These are phyloP conservation scores for Rotaria sp. DNA, from an alignment of 2,888 invertebrate genomes.

Conservation along the genomic window DNA sequence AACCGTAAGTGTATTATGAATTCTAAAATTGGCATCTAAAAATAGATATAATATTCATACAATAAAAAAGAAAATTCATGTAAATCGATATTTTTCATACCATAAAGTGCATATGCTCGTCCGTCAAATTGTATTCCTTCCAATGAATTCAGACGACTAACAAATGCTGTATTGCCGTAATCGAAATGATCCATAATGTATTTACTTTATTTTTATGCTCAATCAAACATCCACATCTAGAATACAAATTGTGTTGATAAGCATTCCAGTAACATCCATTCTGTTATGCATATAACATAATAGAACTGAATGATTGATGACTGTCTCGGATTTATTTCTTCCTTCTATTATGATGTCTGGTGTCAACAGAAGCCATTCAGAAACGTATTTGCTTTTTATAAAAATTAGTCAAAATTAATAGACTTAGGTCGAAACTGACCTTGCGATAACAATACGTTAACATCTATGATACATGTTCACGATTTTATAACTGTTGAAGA, in stretches of 20 bases:
- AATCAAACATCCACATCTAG: neutral
- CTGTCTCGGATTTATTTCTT: neutral
- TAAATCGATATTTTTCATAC: neutral
- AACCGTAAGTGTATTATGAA: neutral
- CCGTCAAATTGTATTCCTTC: slow-evolving; percentile 29
- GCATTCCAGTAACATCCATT: neutral
- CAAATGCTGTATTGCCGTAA: neutral
- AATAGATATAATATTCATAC: neutral
- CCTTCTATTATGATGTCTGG: neutral
- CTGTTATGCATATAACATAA: neutral
- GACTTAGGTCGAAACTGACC: neutral
- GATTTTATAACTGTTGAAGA: neutral
- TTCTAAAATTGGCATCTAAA: slow-evolving; percentile 27
- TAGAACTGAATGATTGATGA: neutral
- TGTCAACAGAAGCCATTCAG: neutral
- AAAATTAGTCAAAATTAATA: neutral
- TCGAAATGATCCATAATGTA: neutral
- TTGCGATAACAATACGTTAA: neutral
- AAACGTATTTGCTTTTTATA: neutral
- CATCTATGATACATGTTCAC: neutral
- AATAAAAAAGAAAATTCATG: neutral
- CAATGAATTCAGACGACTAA: neutral
- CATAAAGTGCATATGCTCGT: neutral
- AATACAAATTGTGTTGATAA: neutral
- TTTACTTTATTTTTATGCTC: neutral